Conservation (phyloP, 1,140 invertebrate genomes). For the Drepana arcuata region DNA sequence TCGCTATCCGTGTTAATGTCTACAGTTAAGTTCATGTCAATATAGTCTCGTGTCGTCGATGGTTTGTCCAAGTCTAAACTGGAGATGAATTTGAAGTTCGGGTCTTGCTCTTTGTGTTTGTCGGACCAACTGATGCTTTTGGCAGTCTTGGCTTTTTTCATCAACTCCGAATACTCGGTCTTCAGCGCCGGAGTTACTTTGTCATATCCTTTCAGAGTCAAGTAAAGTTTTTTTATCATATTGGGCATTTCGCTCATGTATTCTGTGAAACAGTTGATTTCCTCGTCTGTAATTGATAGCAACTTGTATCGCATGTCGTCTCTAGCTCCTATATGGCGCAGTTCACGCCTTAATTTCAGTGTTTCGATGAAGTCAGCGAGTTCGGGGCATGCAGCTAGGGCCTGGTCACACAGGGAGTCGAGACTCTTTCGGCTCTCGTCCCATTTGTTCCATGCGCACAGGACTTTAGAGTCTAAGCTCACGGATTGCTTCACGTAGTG, state of each 20-base stretch:
- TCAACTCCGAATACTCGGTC: constrained; percentile 50
- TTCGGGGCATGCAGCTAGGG: constrained; percentile 27
- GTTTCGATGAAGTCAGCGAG: constrained; percentile 39
- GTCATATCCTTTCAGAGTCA: constrained; percentile 59
- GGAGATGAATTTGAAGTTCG: constrained; percentile 47
- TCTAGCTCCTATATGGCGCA: constrained; percentile 27
- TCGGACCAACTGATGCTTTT: constrained; percentile 59
- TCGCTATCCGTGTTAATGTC: constrained; percentile 43
- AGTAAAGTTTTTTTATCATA: constrained; percentile 59
- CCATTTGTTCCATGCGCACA: constrained; percentile 34
- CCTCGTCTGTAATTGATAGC: no score
- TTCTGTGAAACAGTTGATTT: constrained; percentile 46
- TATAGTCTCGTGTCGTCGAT: constrained; percentile 24
- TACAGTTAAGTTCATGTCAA: constrained; percentile 25
- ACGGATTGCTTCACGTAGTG: constrained; percentile 43
- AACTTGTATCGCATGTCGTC: constrained; percentile 38
- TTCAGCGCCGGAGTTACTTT: constrained; percentile 50
- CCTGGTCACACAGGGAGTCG: constrained; percentile 26
- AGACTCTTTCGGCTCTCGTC: constrained; percentile 33
- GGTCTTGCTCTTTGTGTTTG: constrained; percentile 28
- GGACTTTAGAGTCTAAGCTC: constrained; percentile 36
- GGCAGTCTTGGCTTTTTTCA: constrained; percentile 58
- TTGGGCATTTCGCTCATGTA: constrained; percentile 54
- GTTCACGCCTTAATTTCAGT: constrained; percentile 30
- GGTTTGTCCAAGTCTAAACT: constrained; percentile 43